A percentile compares a stretch with the other conserved stretches of the same genome.
Evolutionary conservation across 2,888 invertebrate genomes (phyloP).

Genomic region (Esperia sulphurella): DNA sequence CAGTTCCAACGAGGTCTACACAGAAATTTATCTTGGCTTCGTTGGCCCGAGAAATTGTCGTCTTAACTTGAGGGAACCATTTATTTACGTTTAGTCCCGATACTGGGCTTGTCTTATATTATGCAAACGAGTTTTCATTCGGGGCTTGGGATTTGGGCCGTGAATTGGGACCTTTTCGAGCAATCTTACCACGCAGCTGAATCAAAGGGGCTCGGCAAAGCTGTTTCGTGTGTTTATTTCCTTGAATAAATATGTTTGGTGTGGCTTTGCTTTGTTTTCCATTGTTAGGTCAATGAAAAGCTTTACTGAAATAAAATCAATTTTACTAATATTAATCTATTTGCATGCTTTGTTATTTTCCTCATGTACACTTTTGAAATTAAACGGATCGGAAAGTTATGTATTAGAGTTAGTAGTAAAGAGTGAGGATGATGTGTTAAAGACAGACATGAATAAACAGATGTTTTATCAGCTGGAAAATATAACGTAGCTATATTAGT

Average conservation of each 20-base stretch:
- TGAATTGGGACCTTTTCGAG: constrained; percentile 30
- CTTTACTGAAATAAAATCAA: too few relatives aligned
- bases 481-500: too few relatives aligned
- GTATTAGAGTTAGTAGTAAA: too few relatives aligned
- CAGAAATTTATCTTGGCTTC: constrained; percentile 58
- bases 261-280: neutral
- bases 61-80: constrained; percentile 63
- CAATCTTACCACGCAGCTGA: constrained; percentile 38
- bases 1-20: constrained; percentile 49
- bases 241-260: constrained; percentile 18
- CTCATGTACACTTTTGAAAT: too few relatives aligned
- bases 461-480: too few relatives aligned
- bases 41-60: constrained; percentile 67
- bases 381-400: too few relatives aligned
- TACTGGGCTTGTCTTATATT: constrained; percentile 60
- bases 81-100: constrained; percentile 65
- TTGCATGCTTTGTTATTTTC: too few relatives aligned
- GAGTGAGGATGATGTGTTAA: too few relatives aligned
- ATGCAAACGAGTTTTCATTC: constrained; percentile 64
- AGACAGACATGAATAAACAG: too few relatives aligned
- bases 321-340: too few relatives aligned
- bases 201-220: constrained; percentile 38
- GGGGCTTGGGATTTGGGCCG: constrained; percentile 31
- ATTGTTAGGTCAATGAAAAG: neutral
- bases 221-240: constrained; percentile 32